phyloP scores from a whole-genome alignment of 1,140 invertebrate genomes.

The Eurosta solidaginis region DNA sequence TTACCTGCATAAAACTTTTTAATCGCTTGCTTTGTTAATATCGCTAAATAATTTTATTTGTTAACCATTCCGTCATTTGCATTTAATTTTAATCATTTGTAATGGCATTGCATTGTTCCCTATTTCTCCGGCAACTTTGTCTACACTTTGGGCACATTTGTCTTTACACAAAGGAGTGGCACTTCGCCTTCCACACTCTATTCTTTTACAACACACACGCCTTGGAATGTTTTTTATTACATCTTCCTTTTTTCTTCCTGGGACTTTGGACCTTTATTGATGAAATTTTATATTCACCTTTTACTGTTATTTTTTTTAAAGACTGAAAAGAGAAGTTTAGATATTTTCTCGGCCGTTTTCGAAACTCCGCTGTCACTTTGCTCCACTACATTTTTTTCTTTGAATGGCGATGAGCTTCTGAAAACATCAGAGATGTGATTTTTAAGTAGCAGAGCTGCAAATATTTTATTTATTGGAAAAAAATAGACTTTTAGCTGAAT shows the following conservation, averaged over 20 bases:
- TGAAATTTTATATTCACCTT: too few relatives aligned
- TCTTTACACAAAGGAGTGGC: slow-evolving; percentile 17
- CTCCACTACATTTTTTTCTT: not conserved
- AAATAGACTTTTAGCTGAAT: too few relatives aligned
- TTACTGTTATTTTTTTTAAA: not conserved
- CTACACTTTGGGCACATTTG: not conserved
- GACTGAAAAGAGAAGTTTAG: not conserved
- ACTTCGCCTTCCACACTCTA: not conserved
- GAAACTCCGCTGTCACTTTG: not conserved
- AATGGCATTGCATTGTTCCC: not conserved
- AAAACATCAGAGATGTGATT: not conserved
- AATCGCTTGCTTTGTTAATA: not conserved
- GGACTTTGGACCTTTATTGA: not conserved
- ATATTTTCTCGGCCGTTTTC: not conserved
- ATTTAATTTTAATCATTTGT: not conserved
- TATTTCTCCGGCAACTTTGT: not conserved
- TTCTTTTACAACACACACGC: not conserved
- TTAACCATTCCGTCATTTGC: not conserved
- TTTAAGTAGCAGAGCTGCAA: not conserved
- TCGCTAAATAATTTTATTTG: not conserved
- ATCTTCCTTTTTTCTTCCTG: not conserved
- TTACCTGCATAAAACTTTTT: not conserved
- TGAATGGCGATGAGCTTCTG: not conserved
- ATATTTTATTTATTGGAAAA: too few relatives aligned
- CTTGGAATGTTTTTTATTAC: not conserved